Evolutionary conservation across 1,140 invertebrate species (phyloP).

Genomic region (Rhopalosiphum padi): DNA sequence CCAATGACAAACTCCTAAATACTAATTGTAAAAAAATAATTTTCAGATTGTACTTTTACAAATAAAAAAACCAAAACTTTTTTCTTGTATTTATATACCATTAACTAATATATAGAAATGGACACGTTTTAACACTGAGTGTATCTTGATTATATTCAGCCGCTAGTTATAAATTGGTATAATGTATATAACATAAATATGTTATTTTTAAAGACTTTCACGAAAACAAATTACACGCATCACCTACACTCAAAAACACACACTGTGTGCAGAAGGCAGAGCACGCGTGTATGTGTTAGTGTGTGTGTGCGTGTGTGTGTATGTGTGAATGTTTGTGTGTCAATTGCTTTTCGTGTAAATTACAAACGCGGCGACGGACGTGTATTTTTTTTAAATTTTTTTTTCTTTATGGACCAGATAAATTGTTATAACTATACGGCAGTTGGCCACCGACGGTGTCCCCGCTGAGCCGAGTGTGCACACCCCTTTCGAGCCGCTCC

Average conservation of each 20-base stretch:
- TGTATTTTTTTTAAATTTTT: background rate
- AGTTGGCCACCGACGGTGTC: slow-evolving; percentile 21
- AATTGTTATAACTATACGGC: slow-evolving; percentile 1
- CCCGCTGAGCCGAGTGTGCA: background rate
- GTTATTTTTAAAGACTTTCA: slow-evolving; percentile 2
- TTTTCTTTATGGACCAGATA: background rate
- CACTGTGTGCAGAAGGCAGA: background rate
- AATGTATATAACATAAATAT: background rate
- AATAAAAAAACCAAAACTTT: too few species aligned
- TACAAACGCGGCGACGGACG: background rate
- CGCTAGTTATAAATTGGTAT: background rate
- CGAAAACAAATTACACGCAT: slow-evolving; percentile 7
- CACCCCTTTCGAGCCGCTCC: slow-evolving; percentile 4
- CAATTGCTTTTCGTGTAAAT: slow-evolving; percentile 28
- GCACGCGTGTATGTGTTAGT: background rate
- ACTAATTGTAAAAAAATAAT: background rate
- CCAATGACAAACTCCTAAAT: background rate
- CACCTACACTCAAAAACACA: background rate
- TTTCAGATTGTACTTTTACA: background rate
- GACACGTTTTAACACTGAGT: background rate
- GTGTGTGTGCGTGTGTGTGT: background rate
- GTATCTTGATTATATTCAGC: background rate
- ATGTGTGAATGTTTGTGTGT: background rate
- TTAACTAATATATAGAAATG: background rate
- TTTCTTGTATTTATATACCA: too few species aligned